Evolutionary conservation across 2,888 invertebrate species (phyloP).

Genomic region (Sepiola atlantica): DNA sequence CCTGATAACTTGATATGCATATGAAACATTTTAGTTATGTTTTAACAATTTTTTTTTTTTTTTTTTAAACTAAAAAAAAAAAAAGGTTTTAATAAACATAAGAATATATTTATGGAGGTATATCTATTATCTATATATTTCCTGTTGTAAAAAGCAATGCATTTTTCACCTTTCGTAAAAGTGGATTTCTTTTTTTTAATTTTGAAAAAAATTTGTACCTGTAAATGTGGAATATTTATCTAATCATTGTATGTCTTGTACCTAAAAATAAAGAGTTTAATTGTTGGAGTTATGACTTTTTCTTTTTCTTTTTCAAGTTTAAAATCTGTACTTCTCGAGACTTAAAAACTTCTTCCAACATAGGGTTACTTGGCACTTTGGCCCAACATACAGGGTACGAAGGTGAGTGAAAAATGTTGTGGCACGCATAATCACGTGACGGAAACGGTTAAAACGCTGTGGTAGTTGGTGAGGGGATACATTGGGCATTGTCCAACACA

Average conservation of each 20-base stretch:
- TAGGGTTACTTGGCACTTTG: too few species aligned
- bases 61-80: not conserved
- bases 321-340: too few species aligned
- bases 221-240: conserved; percentile 43
- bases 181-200: conserved; percentile 43
- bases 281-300: not conserved
- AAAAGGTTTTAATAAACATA: not conserved
- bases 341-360: too few species aligned
- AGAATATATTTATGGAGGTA: not conserved
- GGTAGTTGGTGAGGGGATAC: too few species aligned
- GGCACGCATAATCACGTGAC: too few species aligned
- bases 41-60: not conserved
- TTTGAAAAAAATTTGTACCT: conserved; percentile 40
- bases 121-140: conserved; percentile 36
- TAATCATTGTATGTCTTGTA: conserved; percentile 46
- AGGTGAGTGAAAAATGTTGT: too few species aligned
- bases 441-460: too few species aligned
- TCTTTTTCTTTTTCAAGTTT: too few species aligned
- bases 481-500: too few species aligned
- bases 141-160: conserved; percentile 47
- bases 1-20: not conserved
- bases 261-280: conserved; percentile 39
- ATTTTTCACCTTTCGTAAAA: conserved; percentile 46
- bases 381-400: too few species aligned
- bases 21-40: conserved; percentile 9